Conservation (phyloP, 2,113 vertebrate genomes). For the Archilochus colubris region DNA sequence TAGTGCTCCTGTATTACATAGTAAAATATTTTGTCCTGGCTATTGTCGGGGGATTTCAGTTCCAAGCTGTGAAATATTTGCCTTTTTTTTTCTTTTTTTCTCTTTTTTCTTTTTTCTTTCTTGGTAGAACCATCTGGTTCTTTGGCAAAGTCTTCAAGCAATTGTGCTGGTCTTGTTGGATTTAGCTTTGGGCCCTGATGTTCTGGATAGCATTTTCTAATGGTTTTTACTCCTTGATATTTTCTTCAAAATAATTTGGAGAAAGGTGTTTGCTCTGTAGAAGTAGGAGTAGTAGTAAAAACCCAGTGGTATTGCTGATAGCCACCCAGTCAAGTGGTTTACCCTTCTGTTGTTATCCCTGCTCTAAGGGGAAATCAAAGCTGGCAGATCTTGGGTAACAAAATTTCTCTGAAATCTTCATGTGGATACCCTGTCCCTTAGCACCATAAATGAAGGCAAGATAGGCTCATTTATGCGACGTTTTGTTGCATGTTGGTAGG, state of each 20-base stretch:
- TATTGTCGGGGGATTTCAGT: neutral
- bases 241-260: neutral
- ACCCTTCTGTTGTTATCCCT: neutral
- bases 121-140: neutral
- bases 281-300: neutral
- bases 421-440: neutral
- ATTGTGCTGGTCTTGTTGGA: neutral
- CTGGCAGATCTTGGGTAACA: neutral
- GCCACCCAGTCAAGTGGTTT: neutral
- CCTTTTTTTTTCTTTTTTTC: too few species aligned
- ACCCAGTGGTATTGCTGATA: accelerated
- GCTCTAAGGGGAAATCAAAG: neutral
- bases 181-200: neutral
- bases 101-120: too few species aligned
- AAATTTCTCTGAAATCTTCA: neutral
- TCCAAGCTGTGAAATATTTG: neutral
- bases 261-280: neutral
- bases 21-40: neutral
- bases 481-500: neutral
- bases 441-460: neutral
- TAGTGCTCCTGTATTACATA: neutral
- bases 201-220: neutral
- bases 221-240: neutral
- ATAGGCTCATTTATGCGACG: neutral
- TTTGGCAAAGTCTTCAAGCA: neutral